Evolutionary conservation across 2,797 vertebrate species (phyloP).

Genomic region (Iguana delicatissima): DNA sequence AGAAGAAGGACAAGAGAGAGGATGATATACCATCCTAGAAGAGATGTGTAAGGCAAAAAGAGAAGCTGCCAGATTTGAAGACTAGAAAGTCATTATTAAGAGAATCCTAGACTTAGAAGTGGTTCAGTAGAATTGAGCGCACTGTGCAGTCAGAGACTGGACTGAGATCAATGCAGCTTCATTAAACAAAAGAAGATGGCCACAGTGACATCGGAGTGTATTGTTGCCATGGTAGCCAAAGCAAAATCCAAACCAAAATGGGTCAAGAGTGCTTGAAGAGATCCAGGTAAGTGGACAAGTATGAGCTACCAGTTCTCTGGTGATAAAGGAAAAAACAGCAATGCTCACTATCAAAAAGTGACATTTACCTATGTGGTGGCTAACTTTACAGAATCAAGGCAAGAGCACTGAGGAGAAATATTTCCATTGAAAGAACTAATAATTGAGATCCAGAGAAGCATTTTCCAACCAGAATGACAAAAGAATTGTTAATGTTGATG

Average conservation of each 20-base stretch:
- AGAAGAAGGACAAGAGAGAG: neutral
- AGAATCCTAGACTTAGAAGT: neutral
- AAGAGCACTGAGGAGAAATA: neutral
- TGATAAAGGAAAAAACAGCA: constrained; percentile 23
- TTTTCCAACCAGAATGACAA: neutral
- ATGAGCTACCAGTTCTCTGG: neutral
- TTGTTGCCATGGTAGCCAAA: constrained; percentile 32
- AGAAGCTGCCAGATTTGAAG: neutral
- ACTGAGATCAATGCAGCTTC: constrained; percentile 20
- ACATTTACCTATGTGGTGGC: constrained; percentile 9
- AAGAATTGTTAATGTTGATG: constrained; percentile 1
- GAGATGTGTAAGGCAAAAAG: neutral
- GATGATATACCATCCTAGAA: neutral
- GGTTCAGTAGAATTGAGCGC: constrained; percentile 6
- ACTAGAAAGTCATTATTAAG: constrained; percentile 9
- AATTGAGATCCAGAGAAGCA: neutral
- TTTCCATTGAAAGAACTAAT: neutral
- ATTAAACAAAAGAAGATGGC: neutral
- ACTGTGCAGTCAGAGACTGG: neutral
- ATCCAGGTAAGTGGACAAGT: constrained; percentile 5
- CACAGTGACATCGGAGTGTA: neutral
- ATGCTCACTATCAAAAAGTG: constrained; percentile 11
- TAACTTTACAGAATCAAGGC: neutral
- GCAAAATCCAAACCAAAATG: constrained; percentile 21
- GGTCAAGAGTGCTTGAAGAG: constrained; percentile 5